Conservation (phyloP, 2,113 vertebrate genomes). For the Oryzias javanicus region DNA sequence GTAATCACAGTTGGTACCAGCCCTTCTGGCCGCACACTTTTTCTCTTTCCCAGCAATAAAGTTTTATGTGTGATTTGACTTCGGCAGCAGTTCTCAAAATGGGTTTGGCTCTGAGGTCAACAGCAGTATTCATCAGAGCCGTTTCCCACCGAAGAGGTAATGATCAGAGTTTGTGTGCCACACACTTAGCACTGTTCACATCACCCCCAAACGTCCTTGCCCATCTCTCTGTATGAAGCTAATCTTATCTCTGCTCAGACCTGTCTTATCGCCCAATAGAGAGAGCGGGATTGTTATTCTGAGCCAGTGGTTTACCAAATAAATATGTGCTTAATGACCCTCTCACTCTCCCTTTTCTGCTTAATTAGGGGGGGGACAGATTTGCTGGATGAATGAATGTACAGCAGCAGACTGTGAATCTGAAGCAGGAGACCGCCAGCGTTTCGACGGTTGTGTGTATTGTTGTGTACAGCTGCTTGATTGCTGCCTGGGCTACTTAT, state of each 20-base stretch:
- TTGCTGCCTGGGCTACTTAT: conserved; percentile 43
- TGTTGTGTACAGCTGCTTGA: conserved; percentile 64
- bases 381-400: conserved; percentile 65
- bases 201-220: conserved; percentile 56
- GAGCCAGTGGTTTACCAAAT: conserved; percentile 66
- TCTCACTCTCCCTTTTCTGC: conserved; percentile 59
- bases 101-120: conserved; percentile 54
- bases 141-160: conserved; percentile 54
- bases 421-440: conserved; percentile 48
- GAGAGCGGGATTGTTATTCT: conserved; percentile 57
- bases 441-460: conserved; percentile 36
- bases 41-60: conserved; percentile 65
- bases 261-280: conserved; percentile 65
- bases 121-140: conserved; percentile 47
- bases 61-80: conserved; percentile 50
- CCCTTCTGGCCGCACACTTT: conserved; percentile 52
- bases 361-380: conserved; percentile 62
- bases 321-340: conserved; percentile 72
- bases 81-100: conserved; percentile 47
- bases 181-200: conserved; percentile 61
- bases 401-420: conserved; percentile 56
- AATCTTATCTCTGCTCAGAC: conserved; percentile 61
- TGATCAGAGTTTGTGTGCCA: conserved; percentile 67
- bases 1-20: conserved; percentile 52
- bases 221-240: conserved; percentile 56